These are phyloP conservation scores for Acanthaster planci DNA, from an alignment of 35 echinoderm and acorn worm species.

Conservation along the genomic window DNA sequence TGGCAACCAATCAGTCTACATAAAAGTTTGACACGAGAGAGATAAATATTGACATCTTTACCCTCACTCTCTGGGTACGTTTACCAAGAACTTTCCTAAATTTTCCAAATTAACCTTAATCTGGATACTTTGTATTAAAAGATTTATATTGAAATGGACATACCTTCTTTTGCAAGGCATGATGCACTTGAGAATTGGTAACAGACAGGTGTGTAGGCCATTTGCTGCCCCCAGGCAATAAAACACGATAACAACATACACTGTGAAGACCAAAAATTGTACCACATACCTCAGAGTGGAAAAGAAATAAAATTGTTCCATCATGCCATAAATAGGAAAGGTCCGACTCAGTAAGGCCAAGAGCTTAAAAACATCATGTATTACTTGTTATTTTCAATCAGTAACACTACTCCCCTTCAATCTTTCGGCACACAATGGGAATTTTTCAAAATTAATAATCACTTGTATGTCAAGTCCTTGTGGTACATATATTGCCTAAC, in stretches of 20 bases:
- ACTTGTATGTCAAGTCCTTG: too few species aligned
- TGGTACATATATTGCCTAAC: too few species aligned
- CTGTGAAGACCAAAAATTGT: slow-evolving; percentile 11
- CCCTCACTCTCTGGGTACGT: neutral
- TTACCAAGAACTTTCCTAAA: neutral
- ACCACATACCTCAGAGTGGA: too few species aligned
- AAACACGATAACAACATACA: slow-evolving; percentile 74
- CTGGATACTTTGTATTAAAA: neutral
- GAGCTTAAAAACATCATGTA: too few species aligned
- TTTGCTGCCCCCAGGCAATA: slow-evolving; percentile 66
- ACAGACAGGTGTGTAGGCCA: slow-evolving; percentile 62
- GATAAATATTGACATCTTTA: neutral
- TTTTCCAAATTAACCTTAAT: neutral
- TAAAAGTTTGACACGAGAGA: neutral
- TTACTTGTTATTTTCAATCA: too few species aligned
- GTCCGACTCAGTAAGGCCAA: too few species aligned
- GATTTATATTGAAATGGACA: neutral
- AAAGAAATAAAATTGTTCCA: too few species aligned
- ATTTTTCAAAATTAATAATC: too few species aligned
- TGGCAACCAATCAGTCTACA: neutral
- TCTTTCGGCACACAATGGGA: too few species aligned
- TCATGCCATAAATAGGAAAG: too few species aligned
- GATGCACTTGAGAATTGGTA: slow-evolving; percentile 39
- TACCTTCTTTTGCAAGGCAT: slow-evolving; percentile 71
- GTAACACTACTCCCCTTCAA: too few species aligned